Evolutionary conservation across 2,797 vertebrate genomes (phyloP).

Genomic region (Huso huso): DNA sequence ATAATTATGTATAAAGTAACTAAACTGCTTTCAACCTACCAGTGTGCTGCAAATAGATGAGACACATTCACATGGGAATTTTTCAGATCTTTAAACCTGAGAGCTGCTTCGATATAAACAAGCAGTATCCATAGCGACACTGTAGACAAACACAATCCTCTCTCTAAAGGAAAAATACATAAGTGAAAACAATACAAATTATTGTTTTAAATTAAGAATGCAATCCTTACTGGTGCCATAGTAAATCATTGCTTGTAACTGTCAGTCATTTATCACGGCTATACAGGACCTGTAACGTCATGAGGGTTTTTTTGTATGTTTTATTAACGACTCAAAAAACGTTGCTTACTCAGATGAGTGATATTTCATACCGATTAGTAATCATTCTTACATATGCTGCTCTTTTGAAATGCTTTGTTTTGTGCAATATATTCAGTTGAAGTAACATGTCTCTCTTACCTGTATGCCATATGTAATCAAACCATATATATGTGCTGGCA

Average conservation of each 20-base stretch:
- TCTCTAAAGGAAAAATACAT: slow-evolving; percentile 43
- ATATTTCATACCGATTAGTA: no score
- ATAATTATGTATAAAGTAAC: background rate
- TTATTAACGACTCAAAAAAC: no score
- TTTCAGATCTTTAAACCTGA: slow-evolving; percentile 68
- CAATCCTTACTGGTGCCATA: no score
- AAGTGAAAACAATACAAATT: slow-evolving; percentile 3
- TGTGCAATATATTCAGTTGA: background rate
- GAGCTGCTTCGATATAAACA: slow-evolving; percentile 67
- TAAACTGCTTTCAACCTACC: slow-evolving; percentile 39
- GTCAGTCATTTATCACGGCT: no score
- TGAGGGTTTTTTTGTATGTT: no score
- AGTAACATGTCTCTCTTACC: slow-evolving; percentile 41
- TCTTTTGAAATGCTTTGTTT: background rate
- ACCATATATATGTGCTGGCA: slow-evolving; percentile 71
- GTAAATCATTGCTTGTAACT: no score
- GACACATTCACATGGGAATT: slow-evolving; percentile 66
- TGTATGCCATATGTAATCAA: slow-evolving; percentile 77
- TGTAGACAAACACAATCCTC: slow-evolving; percentile 67
- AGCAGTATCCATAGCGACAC: slow-evolving; percentile 71
- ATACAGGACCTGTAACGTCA: no score
- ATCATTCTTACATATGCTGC: no score
- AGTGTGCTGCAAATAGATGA: slow-evolving; percentile 72
- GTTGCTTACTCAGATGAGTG: no score
- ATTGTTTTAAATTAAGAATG: background rate